Evolutionary conservation across 2,797 vertebrate genomes (phyloP).

Genomic region (Dallia pectoralis): DNA sequence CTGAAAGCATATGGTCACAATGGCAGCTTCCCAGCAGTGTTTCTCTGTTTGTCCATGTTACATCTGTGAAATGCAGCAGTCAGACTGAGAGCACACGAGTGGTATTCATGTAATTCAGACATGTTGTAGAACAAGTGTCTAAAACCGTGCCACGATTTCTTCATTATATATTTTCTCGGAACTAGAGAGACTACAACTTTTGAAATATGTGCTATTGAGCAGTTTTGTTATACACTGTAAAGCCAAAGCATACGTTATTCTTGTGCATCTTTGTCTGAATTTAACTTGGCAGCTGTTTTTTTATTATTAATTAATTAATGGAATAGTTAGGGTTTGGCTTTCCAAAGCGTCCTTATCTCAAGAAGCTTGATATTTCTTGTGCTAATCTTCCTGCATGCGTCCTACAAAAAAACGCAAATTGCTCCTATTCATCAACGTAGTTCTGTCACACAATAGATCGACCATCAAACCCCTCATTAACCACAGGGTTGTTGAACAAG

Average conservation of each 20-base stretch:
- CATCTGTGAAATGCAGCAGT: background rate
- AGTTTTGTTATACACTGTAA: background rate
- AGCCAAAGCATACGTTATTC: background rate
- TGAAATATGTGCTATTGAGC: background rate
- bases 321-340: background rate
- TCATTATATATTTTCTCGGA: background rate
- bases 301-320: no score
- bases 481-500: background rate
- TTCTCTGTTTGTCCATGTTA: constrained; percentile 8
- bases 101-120: constrained; percentile 17
- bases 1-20: constrained; percentile 45
- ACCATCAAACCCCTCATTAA: background rate
- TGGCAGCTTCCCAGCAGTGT: constrained; percentile 31
- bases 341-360: background rate
- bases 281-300: background rate
- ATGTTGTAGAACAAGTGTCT: constrained; percentile 23
- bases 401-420: background rate
- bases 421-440: background rate
- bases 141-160: constrained; percentile 7
- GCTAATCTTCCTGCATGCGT: background rate
- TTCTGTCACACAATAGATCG: background rate
- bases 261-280: background rate
- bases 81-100: constrained; percentile 19
- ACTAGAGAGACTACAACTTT: background rate
- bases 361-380: background rate